Base-by-base conservation (phyloP, 1,140 invertebrate species). In the Drosophila subobscura region DNA sequence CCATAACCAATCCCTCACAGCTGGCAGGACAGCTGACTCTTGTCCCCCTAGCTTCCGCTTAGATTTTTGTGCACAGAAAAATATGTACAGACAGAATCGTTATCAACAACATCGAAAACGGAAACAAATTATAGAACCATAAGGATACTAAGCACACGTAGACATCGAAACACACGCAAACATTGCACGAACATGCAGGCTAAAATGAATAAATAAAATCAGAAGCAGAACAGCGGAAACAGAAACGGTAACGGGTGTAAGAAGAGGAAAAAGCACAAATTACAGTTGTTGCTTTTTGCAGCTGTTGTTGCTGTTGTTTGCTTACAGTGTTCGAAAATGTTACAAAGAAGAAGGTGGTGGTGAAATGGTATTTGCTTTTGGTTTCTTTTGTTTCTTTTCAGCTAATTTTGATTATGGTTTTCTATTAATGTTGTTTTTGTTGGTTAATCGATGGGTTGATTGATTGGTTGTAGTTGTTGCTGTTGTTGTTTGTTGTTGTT, bases 321-420 rank as follows among this genome's bases (percentile, higher is more conserved):
- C 83, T 88, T 88, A 88, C 83, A 88, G 83, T 88, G 83, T 88
- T 78, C 55, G 47, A 76, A 71, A 66, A 74, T 71, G 27, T 58
- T 76, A 64, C 61, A 55, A 76, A 20, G 16, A 20, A 20, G 44
- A 65, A 58, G 72, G 72, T 88, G 83, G 33, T 37, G 33, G 25
- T 86, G 63, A 75, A 75, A 86, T 81, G 77, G 56, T 66, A 55
- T 74, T 77, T 49, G 55, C 47, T 52, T 56, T 37, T 55, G 16
- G 16, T 20, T 50, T 65, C 49, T 72, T 54, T 33, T 46, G 49
- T 77, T 79, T 57, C 51, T 54, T 72, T 72, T 59, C 63, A 53
- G 23, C 73, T 65, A 45, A 68, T 71, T 71, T 75, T 79, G 50
- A 53, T 27, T 70, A 55, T 60, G 64, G 52, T 67, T 75, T 75